Percentiles rank a stretch among this genome's conserved stretches.
phyloP scores from a whole-genome alignment of 2,797 vertebrate genomes.

The Falco biarmicus region DNA sequence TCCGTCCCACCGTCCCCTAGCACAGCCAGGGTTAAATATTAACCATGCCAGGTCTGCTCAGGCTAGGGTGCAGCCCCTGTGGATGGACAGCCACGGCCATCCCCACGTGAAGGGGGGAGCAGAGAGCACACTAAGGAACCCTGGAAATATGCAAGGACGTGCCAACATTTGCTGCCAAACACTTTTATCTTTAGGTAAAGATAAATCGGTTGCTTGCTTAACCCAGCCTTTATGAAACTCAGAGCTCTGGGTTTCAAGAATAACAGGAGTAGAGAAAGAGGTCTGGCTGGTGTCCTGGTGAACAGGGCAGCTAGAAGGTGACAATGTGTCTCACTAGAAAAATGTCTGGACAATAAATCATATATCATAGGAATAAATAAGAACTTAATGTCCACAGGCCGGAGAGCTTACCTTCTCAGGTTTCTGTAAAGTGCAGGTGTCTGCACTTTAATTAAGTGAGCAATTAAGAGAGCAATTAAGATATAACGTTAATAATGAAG shows the following conservation, averaged over 20 bases:
- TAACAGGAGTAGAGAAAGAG: not conserved
- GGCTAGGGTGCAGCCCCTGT: not conserved
- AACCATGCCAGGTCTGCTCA: not conserved
- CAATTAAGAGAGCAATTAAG: slow-evolving; percentile 2
- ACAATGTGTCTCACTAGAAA: not conserved
- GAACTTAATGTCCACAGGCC: not conserved
- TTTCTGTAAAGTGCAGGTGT: slow-evolving; percentile 44
- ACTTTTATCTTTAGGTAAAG: slow-evolving; percentile 50
- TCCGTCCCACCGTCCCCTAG: not conserved
- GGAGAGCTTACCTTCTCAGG: not conserved
- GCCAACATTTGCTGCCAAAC: slow-evolving; percentile 42
- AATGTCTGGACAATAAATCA: not conserved
- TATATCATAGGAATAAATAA: not conserved
- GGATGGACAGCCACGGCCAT: not conserved
- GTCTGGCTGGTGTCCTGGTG: slow-evolving; percentile 10
- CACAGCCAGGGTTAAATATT: not conserved
- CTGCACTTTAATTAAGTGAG: not conserved
- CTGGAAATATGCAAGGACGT: slow-evolving; percentile 28
- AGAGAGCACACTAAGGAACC: not conserved
- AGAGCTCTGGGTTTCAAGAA: slow-evolving; percentile 38
- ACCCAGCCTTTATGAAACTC: slow-evolving; percentile 32
- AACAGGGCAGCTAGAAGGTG: slow-evolving; percentile 8
- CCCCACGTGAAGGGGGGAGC: not conserved
- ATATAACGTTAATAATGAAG: not conserved
- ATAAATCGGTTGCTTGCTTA: slow-evolving; percentile 63